A percentile compares a stretch with the other conserved stretches of the same genome.
These are phyloP conservation scores for Trachelus troglodyta DNA, from an alignment of 2,888 invertebrate genomes.

Conservation along the genomic window DNA sequence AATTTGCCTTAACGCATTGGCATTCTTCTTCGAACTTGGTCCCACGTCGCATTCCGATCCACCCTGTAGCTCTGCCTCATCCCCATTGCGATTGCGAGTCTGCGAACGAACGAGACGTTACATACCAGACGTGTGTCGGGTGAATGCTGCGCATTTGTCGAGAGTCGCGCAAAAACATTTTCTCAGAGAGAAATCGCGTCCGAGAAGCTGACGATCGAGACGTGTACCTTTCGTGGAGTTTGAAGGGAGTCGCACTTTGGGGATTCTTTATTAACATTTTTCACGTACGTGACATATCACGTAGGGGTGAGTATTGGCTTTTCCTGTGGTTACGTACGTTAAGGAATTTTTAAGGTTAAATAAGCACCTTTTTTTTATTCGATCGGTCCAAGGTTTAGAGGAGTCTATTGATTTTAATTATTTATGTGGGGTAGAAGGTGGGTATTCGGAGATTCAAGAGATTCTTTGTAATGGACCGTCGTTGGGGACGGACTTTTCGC, in stretches of 20 bases:
- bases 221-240: neutral
- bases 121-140: neutral
- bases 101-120: neutral
- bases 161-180: neutral
- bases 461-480: neutral
- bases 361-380: neutral
- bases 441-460: neutral
- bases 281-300: neutral
- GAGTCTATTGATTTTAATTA: neutral
- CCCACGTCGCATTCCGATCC: neutral
- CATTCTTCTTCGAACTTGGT: neutral
- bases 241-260: neutral
- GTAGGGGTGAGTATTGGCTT: neutral
- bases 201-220: neutral
- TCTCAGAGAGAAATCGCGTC: neutral
- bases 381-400: neutral
- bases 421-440: neutral
- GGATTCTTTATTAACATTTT: neutral
- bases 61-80: neutral
- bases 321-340: neutral
- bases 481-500: neutral
- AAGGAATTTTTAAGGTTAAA: neutral
- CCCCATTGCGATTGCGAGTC: neutral
- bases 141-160: neutral
- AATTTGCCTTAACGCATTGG: slow-evolving; percentile 6